These are phyloP conservation scores for Lepilemur septentrionalis DNA, from an alignment of 2,797 vertebrate species.

Conservation along the genomic window DNA sequence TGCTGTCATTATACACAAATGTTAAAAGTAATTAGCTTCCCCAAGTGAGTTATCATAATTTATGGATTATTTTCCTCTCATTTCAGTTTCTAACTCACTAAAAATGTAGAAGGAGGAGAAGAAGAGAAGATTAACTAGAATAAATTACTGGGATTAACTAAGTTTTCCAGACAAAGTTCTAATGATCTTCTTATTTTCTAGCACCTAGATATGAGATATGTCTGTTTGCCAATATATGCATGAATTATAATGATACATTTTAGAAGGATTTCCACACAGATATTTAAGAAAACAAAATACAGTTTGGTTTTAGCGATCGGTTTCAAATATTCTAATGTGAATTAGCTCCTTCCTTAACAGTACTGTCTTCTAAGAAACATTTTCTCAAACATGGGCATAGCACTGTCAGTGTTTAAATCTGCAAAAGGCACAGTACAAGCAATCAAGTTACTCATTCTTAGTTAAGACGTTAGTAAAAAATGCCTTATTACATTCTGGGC, in stretches of 20 bases:
- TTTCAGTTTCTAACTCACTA: conserved; percentile 10
- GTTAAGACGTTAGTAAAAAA: conserved; percentile 39
- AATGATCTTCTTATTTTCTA: not conserved
- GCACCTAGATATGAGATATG: not conserved
- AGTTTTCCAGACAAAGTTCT: not conserved
- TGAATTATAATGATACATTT: not conserved
- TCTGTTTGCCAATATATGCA: not conserved
- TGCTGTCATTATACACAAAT: not conserved
- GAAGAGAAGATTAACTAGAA: not conserved
- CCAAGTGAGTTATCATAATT: not conserved
- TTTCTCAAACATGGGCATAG: not conserved
- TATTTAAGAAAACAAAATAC: not conserved
- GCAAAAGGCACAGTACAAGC: not conserved
- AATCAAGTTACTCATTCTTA: not conserved
- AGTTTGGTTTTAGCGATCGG: not conserved
- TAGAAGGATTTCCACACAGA: not conserved
- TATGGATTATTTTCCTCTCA: not conserved
- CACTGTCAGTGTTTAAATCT: not conserved
- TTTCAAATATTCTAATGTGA: not conserved
- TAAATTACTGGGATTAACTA: not conserved
- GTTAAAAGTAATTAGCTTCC: not conserved
- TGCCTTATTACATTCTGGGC: not conserved
- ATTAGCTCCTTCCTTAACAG: not conserved
- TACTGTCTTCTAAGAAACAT: not conserved
- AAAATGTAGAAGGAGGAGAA: not conserved